Evolutionary conservation across 2,113 vertebrate genomes (phyloP), one percentile per base, ranked within the genome.

Genomic region (Brevimyrus niger): DNA sequence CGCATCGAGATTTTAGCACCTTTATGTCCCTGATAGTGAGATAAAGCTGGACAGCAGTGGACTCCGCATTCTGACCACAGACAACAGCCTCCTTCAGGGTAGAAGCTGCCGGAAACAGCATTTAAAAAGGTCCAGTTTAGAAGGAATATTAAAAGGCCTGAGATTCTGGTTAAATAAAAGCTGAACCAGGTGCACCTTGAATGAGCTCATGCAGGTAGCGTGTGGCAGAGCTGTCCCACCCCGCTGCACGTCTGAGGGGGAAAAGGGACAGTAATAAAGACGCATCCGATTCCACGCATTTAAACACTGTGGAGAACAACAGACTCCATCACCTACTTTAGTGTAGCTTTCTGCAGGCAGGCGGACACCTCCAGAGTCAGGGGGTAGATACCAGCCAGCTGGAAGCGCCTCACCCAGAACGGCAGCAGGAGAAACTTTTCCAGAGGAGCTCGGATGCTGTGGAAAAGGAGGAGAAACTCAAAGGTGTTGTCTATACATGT

Each of bases 201-300:
- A 98, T 90, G 61, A 98, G 94, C 15, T 94, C 96, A 91, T 95
- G 95, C 80, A 99, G 96, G 93, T 98, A 97, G 7, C 93, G 92
- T 11, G 96, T 92, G 87, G 97, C 97, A 85, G 98, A 97, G 90
- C 91, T 93, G 92, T 99, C 98, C 98, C 98, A 99, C 46, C 92
- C 93, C 86, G 87, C 91, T 51, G 96, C 93, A 1, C 95, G 95
- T 46, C 98, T 99, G 93, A 93, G 90, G 84, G 90, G 91, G 89
- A n/a, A 92, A 35, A 10, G 73, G 46, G 44, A 38, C 51, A 23
- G 19, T 55, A 53, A 17, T 84, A 11, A 90, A 15, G n/a, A 15
- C 44, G 53, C 4, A 51, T 50, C 9, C 5, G n/a, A 46, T 35
- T 55, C 50, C n/a, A 53, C 27, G 23, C 6, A 35, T 87, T 35